Percentiles rank a stretch among this genome's conserved stretches.
phyloP scores from a whole-genome alignment of 2,797 vertebrate genomes.

The Columba guinea region DNA sequence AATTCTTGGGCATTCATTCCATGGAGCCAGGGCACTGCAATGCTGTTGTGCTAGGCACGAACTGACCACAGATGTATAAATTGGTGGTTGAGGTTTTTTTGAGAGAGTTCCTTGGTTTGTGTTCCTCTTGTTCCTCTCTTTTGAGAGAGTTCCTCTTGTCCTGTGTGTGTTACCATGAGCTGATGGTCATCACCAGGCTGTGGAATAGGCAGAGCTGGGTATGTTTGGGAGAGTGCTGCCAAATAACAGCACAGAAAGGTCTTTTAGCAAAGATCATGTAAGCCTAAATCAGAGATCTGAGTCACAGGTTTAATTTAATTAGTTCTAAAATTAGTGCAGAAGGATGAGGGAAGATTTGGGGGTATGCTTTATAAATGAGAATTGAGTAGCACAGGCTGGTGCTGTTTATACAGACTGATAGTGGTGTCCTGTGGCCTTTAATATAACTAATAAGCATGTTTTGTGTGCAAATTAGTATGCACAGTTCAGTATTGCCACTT shows the following conservation, averaged over 20 bases:
- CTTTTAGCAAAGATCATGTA: not conserved
- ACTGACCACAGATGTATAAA: not conserved
- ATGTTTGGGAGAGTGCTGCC: not conserved
- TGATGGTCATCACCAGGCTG: not conserved
- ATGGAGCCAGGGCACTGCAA: not conserved
- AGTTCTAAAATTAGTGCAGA: slow-evolving; percentile 15
- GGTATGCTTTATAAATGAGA: not conserved
- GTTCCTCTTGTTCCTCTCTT: too few relatives aligned
- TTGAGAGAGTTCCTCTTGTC: too few relatives aligned
- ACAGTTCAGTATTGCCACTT: not conserved
- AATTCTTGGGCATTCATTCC: not conserved
- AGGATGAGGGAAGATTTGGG: not conserved
- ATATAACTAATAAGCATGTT: slow-evolving; percentile 13
- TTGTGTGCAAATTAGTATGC: not conserved
- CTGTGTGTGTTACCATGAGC: not conserved
- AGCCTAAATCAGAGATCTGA: not conserved
- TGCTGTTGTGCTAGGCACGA: not conserved
- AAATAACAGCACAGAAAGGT: not conserved
- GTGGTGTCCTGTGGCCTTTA: not conserved
- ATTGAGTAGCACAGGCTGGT: not conserved
- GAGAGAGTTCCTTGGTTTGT: not conserved
- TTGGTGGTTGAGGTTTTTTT: not conserved
- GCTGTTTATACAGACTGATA: not conserved
- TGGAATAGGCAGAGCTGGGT: not conserved
- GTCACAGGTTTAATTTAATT: slow-evolving; percentile 42